Evolutionary conservation across 1,140 invertebrate species (phyloP).

Genomic region (Brachionus plicatilis): DNA sequence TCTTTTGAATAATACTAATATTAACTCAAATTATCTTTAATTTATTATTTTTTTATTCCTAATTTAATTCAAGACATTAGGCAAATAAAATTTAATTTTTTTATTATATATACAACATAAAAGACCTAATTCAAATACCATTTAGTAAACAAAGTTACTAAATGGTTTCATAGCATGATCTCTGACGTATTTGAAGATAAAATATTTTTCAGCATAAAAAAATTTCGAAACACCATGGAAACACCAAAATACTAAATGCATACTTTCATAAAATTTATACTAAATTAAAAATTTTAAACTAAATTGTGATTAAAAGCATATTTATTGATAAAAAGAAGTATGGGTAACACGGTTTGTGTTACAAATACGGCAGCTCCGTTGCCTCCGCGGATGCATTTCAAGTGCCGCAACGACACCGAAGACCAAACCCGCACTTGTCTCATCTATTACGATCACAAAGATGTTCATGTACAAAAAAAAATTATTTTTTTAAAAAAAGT

Average conservation of each 20-base stretch:
- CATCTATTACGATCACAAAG: neutral
- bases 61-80: too few species aligned
- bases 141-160: too few species aligned
- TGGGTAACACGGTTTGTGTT: constrained; percentile 13
- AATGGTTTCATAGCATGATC: neutral
- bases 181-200: neutral
- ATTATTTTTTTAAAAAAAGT: neutral
- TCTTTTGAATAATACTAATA: too few species aligned
- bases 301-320: neutral
- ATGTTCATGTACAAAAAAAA: neutral
- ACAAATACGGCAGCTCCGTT: neutral
- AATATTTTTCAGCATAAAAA: neutral
- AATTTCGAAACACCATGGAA: neutral
- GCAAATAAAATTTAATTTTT: too few species aligned
- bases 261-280: neutral
- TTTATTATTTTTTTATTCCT: too few species aligned
- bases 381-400: neutral
- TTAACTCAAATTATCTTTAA: too few species aligned
- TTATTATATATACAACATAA: too few species aligned
- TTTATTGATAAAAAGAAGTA: neutral
- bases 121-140: too few species aligned
- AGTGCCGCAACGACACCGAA: neutral
- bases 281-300: neutral
- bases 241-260: neutral
- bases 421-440: neutral